These are phyloP conservation scores for Pomacea canaliculata DNA, from an alignment of 2,888 invertebrate genomes.

Conservation along the genomic window DNA sequence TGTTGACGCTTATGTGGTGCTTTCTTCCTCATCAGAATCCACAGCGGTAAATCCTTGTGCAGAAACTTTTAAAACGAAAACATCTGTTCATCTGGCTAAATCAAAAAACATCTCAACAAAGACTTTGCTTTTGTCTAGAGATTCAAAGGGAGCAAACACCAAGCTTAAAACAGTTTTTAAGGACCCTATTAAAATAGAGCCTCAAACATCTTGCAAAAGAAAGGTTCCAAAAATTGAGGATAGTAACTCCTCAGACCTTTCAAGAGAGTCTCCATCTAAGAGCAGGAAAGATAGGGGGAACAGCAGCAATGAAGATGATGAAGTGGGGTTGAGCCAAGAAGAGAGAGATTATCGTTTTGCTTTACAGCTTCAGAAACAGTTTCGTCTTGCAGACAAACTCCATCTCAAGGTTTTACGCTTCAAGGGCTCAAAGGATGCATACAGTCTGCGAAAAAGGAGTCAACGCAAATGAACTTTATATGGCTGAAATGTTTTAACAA, in stretches of 20 bases:
- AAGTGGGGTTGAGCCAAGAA: slow-evolving; percentile 32
- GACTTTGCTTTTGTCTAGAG: too few relatives aligned
- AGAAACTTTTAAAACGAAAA: too few relatives aligned
- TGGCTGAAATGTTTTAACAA: too few relatives aligned
- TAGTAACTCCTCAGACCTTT: background rate
- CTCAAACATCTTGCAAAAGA: too few relatives aligned
- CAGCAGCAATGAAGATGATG: background rate
- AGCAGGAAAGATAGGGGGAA: background rate
- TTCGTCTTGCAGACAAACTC: slow-evolving; percentile 38
- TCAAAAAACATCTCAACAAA: too few relatives aligned
- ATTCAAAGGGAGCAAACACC: background rate
- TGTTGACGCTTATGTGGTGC: too few relatives aligned
- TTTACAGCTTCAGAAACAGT: slow-evolving; percentile 41
- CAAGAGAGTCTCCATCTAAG: background rate
- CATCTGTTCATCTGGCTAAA: too few relatives aligned
- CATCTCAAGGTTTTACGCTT: slow-evolving; percentile 34
- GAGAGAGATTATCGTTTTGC: slow-evolving; percentile 41
- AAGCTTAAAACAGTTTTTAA: background rate
- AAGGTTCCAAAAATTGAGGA: background rate
- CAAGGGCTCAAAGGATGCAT: slow-evolving; percentile 42
- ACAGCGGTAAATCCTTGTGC: too few relatives aligned
- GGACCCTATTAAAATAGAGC: too few relatives aligned
- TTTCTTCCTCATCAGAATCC: too few relatives aligned
- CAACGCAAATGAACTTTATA: background rate
- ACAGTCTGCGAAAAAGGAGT: slow-evolving; percentile 36